phyloP scores from a whole-genome alignment of 2,113 vertebrate genomes.

The Mesocricetus auratus region DNA sequence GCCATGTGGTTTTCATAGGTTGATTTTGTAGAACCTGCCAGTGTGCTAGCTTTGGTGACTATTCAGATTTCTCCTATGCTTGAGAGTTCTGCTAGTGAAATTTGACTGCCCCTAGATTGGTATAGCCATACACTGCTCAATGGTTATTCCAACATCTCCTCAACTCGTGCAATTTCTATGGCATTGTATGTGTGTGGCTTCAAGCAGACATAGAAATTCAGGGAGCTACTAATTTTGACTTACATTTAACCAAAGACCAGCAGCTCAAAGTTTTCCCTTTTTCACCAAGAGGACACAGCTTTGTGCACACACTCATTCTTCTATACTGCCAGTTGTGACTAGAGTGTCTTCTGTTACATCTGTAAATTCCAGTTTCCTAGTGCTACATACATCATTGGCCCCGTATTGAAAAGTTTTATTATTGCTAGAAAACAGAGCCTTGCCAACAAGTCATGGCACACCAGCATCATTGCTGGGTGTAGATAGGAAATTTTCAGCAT shows the following conservation, averaged over 20 bases:
- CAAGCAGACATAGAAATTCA: not conserved
- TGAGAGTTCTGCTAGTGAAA: not conserved
- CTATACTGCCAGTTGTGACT: not conserved
- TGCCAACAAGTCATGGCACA: not conserved
- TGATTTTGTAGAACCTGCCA: not conserved
- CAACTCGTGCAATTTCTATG: no score
- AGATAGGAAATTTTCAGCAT: not conserved
- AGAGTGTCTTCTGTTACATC: not conserved
- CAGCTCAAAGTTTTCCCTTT: not conserved
- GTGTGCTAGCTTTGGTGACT: not conserved
- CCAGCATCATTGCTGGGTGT: not conserved
- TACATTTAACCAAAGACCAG: not conserved
- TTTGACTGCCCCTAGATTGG: not conserved
- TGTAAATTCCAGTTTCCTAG: not conserved
- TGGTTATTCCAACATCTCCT: not conserved
- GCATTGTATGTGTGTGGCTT: not conserved
- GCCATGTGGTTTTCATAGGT: not conserved
- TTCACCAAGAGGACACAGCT: not conserved
- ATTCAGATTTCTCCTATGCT: not conserved
- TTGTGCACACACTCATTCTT: not conserved
- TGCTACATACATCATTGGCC: no score
- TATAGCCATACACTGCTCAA: not conserved
- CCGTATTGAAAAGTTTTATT: not conserved
- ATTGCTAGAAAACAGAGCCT: not conserved
- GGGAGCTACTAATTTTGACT: not conserved